phyloP scores from a whole-genome alignment of 1,140 invertebrate genomes.

The Psix sp. region DNA sequence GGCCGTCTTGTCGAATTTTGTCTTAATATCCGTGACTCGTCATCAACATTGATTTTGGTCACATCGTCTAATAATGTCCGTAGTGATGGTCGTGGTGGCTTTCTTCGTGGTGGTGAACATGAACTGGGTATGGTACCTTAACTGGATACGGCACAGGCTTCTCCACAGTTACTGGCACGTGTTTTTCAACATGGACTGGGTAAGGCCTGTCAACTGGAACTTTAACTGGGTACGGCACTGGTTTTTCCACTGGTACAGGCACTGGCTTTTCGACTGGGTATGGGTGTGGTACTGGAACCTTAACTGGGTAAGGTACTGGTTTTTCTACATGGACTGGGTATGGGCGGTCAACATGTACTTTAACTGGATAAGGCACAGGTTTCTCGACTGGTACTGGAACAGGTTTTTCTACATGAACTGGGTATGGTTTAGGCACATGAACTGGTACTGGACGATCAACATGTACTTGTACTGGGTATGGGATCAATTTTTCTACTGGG shows the following conservation, averaged over 20 bases:
- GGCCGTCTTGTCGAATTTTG: conserved; percentile 15
- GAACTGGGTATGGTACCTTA: conserved; percentile 82
- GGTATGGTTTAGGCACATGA: conserved; percentile 77
- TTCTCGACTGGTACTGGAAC: conserved; percentile 83
- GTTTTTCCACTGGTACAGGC: conserved; percentile 80
- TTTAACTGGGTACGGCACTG: conserved; percentile 81
- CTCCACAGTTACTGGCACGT: conserved; percentile 82
- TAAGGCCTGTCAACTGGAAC: conserved; percentile 80
- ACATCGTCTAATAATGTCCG: conserved; percentile 16
- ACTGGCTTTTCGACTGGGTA: conserved; percentile 84
- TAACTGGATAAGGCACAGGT: conserved; percentile 82
- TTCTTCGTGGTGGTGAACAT: conserved; percentile 74
- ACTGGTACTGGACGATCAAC: conserved; percentile 81
- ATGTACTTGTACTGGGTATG: conserved; percentile 80
- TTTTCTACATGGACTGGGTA: conserved; percentile 82
- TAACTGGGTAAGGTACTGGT: conserved; percentile 82
- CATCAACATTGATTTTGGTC: conserved; percentile 25
- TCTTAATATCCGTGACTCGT: conserved; percentile 37
- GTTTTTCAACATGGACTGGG: conserved; percentile 82
- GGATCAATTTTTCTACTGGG: conserved; percentile 81
- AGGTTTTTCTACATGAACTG: conserved; percentile 82
- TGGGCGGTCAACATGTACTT: conserved; percentile 83
- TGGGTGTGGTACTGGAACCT: conserved; percentile 84
- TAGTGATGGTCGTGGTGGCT: conserved; percentile 13
- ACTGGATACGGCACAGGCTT: conserved; percentile 83